A percentile compares a stretch with the other conserved stretches of the same genome.
Evolutionary conservation across 35 echinoderm and acorn worm species (phyloP).

Genomic region (Apostichopus parvimensis): DNA sequence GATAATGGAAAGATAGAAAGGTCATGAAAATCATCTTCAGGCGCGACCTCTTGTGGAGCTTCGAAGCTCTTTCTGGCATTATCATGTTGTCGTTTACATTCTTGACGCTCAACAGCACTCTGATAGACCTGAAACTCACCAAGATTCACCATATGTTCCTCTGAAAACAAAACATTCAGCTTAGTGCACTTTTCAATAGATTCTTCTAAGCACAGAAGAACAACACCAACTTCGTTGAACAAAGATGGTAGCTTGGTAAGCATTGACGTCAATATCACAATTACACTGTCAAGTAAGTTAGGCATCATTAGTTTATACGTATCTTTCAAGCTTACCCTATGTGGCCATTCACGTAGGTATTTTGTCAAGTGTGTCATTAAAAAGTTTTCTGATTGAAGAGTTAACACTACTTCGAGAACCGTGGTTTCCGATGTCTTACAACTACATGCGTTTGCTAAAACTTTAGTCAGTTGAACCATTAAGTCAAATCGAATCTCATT

Average conservation of each 20-base stretch:
- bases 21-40: conserved; percentile 67
- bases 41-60: conserved; percentile 17
- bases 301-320: conserved; percentile 33
- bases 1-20: conserved; percentile 79
- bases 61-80: neutral
- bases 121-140: conserved; percentile 22
- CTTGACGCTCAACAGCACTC: neutral
- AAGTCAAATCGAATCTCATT: conserved; percentile 73
- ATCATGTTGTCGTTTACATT: neutral
- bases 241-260: conserved; percentile 49
- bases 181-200: neutral
- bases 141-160: neutral
- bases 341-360: conserved; percentile 16
- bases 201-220: conserved; percentile 44
- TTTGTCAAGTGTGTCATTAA: conserved; percentile 49
- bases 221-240: conserved; percentile 45
- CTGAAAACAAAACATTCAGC: conserved; percentile 6
- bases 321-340: neutral
- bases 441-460: conserved; percentile 57
- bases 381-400: conserved; percentile 56
- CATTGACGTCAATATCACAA: neutral
- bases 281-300: conserved; percentile 1
- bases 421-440: conserved; percentile 52
- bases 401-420: conserved; percentile 25
- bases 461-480: conserved; percentile 52